Conservation (phyloP, 2,888 invertebrate species). For the Geotrupes spiniger region DNA sequence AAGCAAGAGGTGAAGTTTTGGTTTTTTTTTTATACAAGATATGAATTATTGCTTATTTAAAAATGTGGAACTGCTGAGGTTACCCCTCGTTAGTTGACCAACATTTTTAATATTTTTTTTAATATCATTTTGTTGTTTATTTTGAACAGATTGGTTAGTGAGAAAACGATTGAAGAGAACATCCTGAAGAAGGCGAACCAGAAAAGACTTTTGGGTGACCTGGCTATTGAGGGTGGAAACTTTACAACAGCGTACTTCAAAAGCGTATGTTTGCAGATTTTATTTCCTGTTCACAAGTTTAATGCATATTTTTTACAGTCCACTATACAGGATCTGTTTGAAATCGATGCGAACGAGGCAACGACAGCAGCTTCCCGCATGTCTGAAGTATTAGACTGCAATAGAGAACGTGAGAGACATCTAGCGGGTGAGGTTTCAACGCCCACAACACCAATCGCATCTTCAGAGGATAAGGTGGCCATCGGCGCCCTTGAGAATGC, state of each 20-base stretch:
- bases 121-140: background rate
- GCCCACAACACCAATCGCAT: slow-evolving; percentile 22
- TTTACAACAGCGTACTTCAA: slow-evolving; percentile 97
- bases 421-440: slow-evolving; percentile 28
- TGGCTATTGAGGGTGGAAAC: slow-evolving; percentile 98
- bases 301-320: slow-evolving; percentile 53
- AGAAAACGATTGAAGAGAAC: slow-evolving; percentile 98
- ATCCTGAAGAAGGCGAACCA: slow-evolving; percentile 98
- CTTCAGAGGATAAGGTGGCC: slow-evolving; percentile 59
- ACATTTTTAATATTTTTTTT: too few species aligned
- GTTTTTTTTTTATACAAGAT: too few species aligned
- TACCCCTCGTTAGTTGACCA: too few species aligned
- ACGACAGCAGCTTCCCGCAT: slow-evolving; percentile 56
- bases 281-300: slow-evolving; percentile 5
- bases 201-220: slow-evolving; percentile 90
- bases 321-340: slow-evolving; percentile 92
- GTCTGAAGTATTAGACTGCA: slow-evolving; percentile 58
- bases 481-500: slow-evolving; percentile 74
- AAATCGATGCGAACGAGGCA: slow-evolving; percentile 65
- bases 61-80: too few species aligned
- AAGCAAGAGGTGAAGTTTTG: too few species aligned
- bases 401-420: slow-evolving; percentile 47
- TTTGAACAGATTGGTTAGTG: slow-evolving; percentile 80
- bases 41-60: too few species aligned
- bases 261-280: slow-evolving; percentile 56